Percentiles rank a stretch among this genome's conserved stretches.
Evolutionary conservation across 2,113 vertebrate species (phyloP).

Genomic region (Cavia porcellus): DNA sequence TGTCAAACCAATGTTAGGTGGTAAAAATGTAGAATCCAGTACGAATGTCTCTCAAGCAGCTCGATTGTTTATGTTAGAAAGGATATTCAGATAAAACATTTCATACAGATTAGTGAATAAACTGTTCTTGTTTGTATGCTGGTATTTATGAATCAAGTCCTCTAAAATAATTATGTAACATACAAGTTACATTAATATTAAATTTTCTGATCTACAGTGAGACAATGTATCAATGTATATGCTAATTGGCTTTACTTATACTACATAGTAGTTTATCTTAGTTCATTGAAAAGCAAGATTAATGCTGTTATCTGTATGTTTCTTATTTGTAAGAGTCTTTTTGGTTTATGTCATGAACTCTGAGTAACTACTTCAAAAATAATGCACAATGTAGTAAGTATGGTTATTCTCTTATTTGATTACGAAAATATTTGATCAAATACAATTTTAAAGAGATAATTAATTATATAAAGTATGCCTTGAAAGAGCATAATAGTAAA

Average conservation of each 20-base stretch:
- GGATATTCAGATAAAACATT: not conserved
- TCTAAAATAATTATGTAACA: slow-evolving; percentile 14
- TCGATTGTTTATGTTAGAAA: not conserved
- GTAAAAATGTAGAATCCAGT: not conserved
- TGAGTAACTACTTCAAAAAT: not conserved
- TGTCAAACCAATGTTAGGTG: not conserved
- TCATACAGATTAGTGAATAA: not conserved
- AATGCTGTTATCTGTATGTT: not conserved
- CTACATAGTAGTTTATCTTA: not conserved
- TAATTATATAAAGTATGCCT: slow-evolving; percentile 5
- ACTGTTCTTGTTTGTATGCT: not conserved
- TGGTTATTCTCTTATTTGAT: not conserved
- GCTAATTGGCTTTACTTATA: not conserved
- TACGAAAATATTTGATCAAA: not conserved
- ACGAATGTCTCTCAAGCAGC: not conserved
- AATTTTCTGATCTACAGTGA: not conserved
- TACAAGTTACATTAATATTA: not conserved
- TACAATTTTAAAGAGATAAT: not conserved
- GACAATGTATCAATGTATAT: not conserved
- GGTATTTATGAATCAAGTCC: not conserved
- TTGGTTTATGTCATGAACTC: not conserved
- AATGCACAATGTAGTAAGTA: not conserved
- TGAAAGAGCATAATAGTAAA: slow-evolving; percentile 15
- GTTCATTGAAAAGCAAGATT: not conserved
- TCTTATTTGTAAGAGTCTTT: not conserved